Base-by-base conservation (phyloP, 2,113 vertebrate genomes). In the Onychostruthus taczanowskii region DNA sequence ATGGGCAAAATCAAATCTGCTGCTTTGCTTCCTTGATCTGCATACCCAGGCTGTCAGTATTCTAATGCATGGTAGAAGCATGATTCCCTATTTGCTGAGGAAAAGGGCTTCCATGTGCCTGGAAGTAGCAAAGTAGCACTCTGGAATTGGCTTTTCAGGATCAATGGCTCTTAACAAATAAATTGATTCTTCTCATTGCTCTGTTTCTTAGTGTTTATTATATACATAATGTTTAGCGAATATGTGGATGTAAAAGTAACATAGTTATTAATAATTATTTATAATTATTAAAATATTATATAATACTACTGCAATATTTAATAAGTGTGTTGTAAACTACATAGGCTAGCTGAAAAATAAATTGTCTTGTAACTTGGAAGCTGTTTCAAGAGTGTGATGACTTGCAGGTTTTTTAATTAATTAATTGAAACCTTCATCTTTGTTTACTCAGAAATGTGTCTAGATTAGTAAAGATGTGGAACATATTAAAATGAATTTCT, bases 361-460 rank as follows among this genome's bases (percentile, higher is more conserved):
- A 44, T 39, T 4, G 15, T 41, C 39, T 70, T 55, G n/a, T 78
- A 89, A 67, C 27, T 46, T 3, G 1, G 31, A 66, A 82, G 7
- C 30, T 67, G 16, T 76, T 93, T 70, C 31, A 49, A 69, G 67
- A 70, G 4, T 43, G 6, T 47, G 30, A 87, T 53, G 62, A 61
- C 33, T 58, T 67, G 35, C 37, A 90, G 35, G 16, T 33, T 74
- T 90, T 39, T 80, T 16, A 66, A 77, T 84, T n/a, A 56, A 64
- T n/a, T 30, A 41, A 55, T 43, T 47, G 13, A 90, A 69, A 26
- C 14, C 4, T 94, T 93, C 16, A 35, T 87, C 33, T 83, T 89
- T 92, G 70, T 96, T 97, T 96, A 81, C 76, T 84, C 81, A 96
- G 70, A 89, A 89, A 46, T 80, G 31, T 82, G 43, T 95, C 73